Evolutionary conservation across 2,888 invertebrate species (phyloP), one percentile per base, ranked within the genome.

Genomic region (Lathronympha strigana): DNA sequence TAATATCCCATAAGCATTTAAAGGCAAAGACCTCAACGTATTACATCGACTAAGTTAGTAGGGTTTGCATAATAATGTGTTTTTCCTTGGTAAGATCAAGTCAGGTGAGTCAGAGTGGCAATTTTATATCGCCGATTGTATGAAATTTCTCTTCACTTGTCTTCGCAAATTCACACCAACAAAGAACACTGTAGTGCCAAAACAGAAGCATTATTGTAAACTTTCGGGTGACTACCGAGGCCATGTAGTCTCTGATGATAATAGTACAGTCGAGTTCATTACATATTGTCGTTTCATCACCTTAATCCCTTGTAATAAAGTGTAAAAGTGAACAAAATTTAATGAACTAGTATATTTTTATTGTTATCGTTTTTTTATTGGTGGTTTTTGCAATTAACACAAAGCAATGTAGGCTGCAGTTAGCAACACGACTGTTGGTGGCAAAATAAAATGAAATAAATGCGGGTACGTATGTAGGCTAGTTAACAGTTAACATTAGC

Each of bases 1-100:
- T 62, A 54, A 45, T 45, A 45, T 57, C 31, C 57, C 31, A 45
- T 45, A 31, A 57, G 57, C 43, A 57, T 45, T 43, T 57, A 4
- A 28, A 43, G 4, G 9, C 28, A 57, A 57, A 57, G 31, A 45
- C 45, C 57, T 57, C 57, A 31, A 6, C 57, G 55, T 55, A 55
- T 55, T 36, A 54, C n/a, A 31, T 4, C 15, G 17, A 31, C 31
- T n/a, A 50, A 15, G 21, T 28, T 47, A 17, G 25, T 17, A 13
- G 5, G 17, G 17, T 50, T 19, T 36, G 1, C n/a, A 36, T 15
- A 5, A 36, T n/a, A 5, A 0, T 36, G 36, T 9, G 36, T 36
- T 13, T n/a, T 36, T 36, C n/a, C n/a, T 13, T 13, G 31, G 36
- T 36, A n/a, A n/a, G n/a, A n/a, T n/a, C n/a, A n/a, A n/a, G n/a